Base-by-base conservation (phyloP, 2,797 vertebrate species). In the Hydrocynus forskahlii region DNA sequence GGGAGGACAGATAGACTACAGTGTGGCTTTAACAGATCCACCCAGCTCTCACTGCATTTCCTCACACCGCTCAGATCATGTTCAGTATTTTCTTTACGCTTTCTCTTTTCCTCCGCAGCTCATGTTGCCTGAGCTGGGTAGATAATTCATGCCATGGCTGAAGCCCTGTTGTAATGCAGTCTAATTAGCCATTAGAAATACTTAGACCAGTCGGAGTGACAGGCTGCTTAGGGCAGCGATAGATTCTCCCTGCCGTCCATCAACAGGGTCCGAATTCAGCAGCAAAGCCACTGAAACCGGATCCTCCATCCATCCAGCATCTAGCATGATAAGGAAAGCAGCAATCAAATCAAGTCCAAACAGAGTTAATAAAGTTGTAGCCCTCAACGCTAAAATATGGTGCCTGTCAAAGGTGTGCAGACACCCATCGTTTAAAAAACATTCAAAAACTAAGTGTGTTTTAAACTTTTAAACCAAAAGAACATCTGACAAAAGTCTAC, bases 71-170 rank as follows among this genome's bases (percentile, higher is more conserved):
- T 88, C 88, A 64, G 68, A 93, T 94, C 92, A 89, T 91, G 93
- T 94, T 92, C 84, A 90, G 92, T 88, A 92, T 91, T 92, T 92
- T 92, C 89, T 87, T 92, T 91, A 87, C 86, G 57, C 88, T 88
- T 83, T 73, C 64, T 83, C 75, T 0, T 92, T 91, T 86, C 80
- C 75, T 54, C 82, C 74, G 0, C 76, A 91, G 88, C 87, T 93
- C 88, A n/a, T 86, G 88, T 94, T 94, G 90, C 94, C 67, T 83
- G 71, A 90, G 64, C 90, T 83, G 67, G 87, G 89, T 93, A 88
- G 91, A 93, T 94, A 93, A 94, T 93, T 94, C 85, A 94, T 93
- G 91, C 81, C 89, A 88, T 83, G 85, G 90, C 90, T 82, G 91
- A 76, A 86, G 89, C 88, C 82, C 83, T 81, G 85, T 76, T 79